Conservation (phyloP, 2,888 invertebrate genomes). For the Geophilus truncorum region DNA sequence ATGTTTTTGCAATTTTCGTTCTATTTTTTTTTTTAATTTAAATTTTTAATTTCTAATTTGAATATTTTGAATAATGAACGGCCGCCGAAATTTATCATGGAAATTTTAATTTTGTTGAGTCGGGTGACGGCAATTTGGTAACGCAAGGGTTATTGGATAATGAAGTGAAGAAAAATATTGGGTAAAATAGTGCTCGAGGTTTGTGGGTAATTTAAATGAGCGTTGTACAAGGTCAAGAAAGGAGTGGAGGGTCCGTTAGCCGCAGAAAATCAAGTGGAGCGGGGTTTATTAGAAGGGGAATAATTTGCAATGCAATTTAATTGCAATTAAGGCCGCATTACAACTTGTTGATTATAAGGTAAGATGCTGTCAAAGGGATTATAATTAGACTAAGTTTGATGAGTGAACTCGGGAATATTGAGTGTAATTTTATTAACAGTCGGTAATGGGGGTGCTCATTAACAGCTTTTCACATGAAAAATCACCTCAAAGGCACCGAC, state of each 20-base stretch:
- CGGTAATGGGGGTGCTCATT: not conserved
- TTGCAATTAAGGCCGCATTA: not conserved
- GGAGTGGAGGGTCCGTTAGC: too few relatives aligned
- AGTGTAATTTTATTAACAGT: conserved; percentile 7
- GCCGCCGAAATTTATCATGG: not conserved
- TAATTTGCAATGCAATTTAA: not conserved
- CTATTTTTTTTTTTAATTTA: not conserved
- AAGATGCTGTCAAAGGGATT: not conserved
- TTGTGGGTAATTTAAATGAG: not conserved
- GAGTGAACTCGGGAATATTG: not conserved
- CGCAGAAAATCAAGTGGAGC: too few relatives aligned
- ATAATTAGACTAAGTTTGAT: conserved; percentile 7
- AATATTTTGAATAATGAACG: not conserved
- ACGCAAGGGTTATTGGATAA: not conserved
- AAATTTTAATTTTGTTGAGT: not conserved
- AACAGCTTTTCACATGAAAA: not conserved
- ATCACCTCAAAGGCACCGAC: conserved; percentile 9
- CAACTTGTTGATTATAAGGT: not conserved
- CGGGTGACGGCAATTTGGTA: not conserved
- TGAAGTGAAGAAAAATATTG: not conserved
- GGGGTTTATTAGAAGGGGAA: not conserved
- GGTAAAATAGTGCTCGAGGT: not conserved
- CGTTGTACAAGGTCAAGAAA: too few relatives aligned
- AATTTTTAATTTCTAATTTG: not conserved
- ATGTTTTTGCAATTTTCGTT: too few relatives aligned